Conservation (phyloP, 92 coral and sea anemone genomes). For the Umimayanthus kanabou region DNA sequence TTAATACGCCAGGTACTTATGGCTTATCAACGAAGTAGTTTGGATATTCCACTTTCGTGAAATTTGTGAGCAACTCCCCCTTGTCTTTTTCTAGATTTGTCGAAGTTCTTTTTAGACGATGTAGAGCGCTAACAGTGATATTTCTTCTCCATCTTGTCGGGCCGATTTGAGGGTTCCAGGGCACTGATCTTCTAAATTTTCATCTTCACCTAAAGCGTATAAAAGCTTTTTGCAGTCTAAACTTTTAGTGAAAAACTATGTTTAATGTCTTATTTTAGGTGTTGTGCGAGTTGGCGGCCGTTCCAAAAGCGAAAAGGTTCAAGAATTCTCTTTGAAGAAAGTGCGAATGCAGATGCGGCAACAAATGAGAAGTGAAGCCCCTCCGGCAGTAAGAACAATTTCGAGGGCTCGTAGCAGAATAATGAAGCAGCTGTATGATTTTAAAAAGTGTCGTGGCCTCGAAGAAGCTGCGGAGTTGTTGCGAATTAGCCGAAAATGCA, state of each 20-base stretch:
- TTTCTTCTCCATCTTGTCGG: too few relatives aligned
- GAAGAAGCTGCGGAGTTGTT: conserved; percentile 39
- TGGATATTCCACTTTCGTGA: too few relatives aligned
- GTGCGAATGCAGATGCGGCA: conserved; percentile 51
- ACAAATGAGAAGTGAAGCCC: not conserved
- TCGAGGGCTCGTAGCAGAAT: conserved; percentile 8
- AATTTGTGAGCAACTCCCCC: too few relatives aligned
- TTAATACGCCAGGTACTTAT: too few relatives aligned
- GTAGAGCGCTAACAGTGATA: too few relatives aligned
- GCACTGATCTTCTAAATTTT: not conserved
- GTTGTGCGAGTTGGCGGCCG: conserved; percentile 93
- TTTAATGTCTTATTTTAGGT: conserved; percentile 33
- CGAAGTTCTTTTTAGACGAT: too few relatives aligned
- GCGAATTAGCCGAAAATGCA: conserved; percentile 36
- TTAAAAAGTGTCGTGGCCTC: conserved; percentile 18
- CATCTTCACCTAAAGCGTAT: not conserved
- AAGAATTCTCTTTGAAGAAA: conserved; percentile 42
- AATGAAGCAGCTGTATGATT: not conserved
- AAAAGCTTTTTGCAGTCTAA: too few relatives aligned
- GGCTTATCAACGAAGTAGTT: too few relatives aligned
- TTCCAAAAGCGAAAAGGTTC: conserved; percentile 59
- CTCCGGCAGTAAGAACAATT: not conserved
- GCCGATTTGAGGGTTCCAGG: too few relatives aligned
- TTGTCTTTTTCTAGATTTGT: too few relatives aligned
- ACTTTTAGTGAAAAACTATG: too few relatives aligned